phyloP scores from a whole-genome alignment of 2,113 vertebrate species.

The Osmerus mordax region DNA sequence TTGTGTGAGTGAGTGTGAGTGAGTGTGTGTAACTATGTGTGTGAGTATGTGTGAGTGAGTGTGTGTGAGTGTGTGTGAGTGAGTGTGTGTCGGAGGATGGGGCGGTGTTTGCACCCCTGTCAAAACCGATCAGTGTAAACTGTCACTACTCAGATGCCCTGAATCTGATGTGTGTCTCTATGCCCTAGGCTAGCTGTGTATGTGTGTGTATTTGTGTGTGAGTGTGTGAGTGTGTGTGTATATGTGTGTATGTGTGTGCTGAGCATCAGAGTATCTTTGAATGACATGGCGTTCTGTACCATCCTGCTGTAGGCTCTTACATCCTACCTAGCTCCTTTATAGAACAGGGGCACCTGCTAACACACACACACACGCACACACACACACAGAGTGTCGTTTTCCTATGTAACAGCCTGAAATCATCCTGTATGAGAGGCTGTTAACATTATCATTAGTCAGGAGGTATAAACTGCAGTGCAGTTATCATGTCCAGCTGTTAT shows the following conservation, averaged over 20 bases:
- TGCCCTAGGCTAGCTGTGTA: not conserved
- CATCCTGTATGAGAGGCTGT: not conserved
- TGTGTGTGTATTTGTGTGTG: constrained; percentile 19
- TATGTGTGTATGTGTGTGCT: constrained; percentile 9
- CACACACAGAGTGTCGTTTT: not conserved
- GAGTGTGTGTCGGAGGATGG: not conserved
- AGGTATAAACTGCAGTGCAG: constrained; percentile 11
- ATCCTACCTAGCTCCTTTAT: no score
- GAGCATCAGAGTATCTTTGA: no score
- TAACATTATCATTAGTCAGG: not conserved
- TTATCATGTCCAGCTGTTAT: constrained; percentile 46
- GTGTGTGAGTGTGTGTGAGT: not conserved
- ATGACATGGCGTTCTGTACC: no score
- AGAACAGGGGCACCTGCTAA: no score
- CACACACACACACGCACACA: no score
- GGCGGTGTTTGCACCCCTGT: not conserved
- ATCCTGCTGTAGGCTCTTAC: no score
- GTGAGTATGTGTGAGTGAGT: not conserved
- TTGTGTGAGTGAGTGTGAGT: not conserved
- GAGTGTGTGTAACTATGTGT: not conserved
- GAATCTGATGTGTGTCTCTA: not conserved
- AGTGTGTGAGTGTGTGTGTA: constrained; percentile 15
- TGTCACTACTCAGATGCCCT: not conserved
- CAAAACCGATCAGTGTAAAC: not conserved
- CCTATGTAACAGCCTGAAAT: not conserved